These are phyloP conservation scores for Neodontobutis hainanensis DNA, from an alignment of 2,113 vertebrate genomes.

Conservation along the genomic window DNA sequence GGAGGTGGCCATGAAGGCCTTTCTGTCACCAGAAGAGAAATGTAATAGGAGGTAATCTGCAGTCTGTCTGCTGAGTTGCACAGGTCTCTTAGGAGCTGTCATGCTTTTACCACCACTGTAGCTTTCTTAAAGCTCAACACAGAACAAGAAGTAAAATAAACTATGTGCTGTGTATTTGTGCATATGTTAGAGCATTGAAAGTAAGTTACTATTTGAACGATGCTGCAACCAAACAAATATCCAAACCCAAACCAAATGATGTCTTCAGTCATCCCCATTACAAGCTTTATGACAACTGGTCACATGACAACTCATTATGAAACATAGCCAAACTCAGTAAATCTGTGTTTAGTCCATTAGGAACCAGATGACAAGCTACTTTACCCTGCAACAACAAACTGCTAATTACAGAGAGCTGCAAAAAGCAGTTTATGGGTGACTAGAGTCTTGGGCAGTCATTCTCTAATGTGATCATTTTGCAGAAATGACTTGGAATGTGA, in stretches of 20 bases:
- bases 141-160: conserved; percentile 35
- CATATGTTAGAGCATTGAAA: conserved; percentile 1
- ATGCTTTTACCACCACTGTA: conserved; percentile 29
- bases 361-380: not conserved
- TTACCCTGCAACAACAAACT: conserved; percentile 5
- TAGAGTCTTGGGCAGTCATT: too few species aligned
- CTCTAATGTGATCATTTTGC: too few species aligned
- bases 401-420: not conserved
- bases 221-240: conserved; percentile 19
- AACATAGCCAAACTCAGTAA: conserved; percentile 7
- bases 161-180: not conserved
- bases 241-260: conserved; percentile 25
- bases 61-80: conserved; percentile 52
- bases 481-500: too few species aligned
- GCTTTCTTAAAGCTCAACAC: conserved; percentile 47
- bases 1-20: conserved; percentile 16
- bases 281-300: conserved; percentile 5
- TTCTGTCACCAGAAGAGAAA: conserved; percentile 46
- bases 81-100: conserved; percentile 44
- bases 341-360: not conserved
- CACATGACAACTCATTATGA: conserved; percentile 8
- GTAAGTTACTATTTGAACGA: conserved; percentile 14
- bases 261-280: conserved; percentile 11
- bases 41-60: conserved; percentile 63
- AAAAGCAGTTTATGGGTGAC: too few species aligned